These are phyloP conservation scores for Caenorhabditis sulstoni DNA, from an alignment of 2,888 invertebrate species.

Conservation along the genomic window DNA sequence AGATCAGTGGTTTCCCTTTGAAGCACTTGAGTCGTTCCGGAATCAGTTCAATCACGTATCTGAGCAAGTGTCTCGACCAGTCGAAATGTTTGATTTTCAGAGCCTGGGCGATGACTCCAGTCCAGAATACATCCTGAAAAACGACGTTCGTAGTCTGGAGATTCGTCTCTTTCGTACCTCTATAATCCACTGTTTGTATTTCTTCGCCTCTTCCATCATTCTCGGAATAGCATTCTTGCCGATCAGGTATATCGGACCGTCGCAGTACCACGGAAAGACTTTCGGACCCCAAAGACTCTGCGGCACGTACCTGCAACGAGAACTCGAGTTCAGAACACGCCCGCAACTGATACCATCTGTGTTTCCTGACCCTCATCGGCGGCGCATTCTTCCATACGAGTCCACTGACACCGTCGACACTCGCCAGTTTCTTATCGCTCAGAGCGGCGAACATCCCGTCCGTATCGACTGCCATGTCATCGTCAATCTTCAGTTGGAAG, in stretches of 20 bases:
- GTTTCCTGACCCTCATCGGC: constrained; percentile 49
- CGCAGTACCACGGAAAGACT: constrained; percentile 61
- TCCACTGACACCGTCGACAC: constrained; percentile 40
- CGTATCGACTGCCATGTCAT: constrained; percentile 59
- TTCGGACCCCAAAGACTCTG: constrained; percentile 37
- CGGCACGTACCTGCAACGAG: constrained; percentile 54
- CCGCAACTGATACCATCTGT: constrained; percentile 50
- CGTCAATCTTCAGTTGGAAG: constrained; percentile 64
- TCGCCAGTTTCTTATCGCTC: constrained; percentile 14
- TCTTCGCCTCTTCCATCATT: constrained; percentile 51
- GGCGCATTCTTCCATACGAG: constrained; percentile 56
- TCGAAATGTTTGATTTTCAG: constrained; percentile 32
- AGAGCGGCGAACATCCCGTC: constrained; percentile 46
- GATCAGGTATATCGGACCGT: constrained; percentile 65
- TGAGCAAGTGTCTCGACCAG: constrained; percentile 35
- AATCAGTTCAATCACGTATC: constrained; percentile 29
- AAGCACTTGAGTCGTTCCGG: constrained; percentile 23
- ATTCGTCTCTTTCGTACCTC: too few relatives aligned
- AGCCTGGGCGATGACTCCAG: constrained; percentile 44
- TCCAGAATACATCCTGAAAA: constrained; percentile 59
- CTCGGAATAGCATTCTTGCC: constrained; percentile 46
- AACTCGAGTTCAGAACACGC: neutral
- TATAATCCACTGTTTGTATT: constrained; percentile 48
- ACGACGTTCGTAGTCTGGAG: too few relatives aligned
- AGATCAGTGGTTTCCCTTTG: constrained; percentile 34